Evolutionary conservation across 2,797 vertebrate species (phyloP).

Genomic region (Alfaro cultratus): DNA sequence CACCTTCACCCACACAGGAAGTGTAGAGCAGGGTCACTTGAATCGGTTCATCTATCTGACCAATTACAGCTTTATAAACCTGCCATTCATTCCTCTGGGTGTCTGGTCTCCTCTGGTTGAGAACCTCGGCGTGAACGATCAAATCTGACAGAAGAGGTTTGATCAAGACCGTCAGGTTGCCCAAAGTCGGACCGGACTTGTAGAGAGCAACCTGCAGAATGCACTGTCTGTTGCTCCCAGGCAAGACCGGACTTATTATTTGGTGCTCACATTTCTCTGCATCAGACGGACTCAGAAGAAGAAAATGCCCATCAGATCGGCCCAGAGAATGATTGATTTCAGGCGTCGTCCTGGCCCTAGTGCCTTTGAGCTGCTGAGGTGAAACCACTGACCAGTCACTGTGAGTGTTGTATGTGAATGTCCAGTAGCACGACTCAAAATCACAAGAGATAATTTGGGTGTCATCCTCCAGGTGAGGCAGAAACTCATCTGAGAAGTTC

Average conservation of each 20-base stretch:
- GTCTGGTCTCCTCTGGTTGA: conserved; percentile 59
- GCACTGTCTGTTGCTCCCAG: conserved; percentile 78
- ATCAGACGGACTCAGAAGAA: conserved; percentile 77
- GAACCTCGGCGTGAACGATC: conserved; percentile 57
- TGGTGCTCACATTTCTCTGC: conserved; percentile 80
- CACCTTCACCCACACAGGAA: conserved; percentile 66
- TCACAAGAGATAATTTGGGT: conserved; percentile 76
- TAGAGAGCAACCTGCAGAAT: conserved; percentile 80
- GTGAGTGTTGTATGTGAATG: conserved; percentile 77
- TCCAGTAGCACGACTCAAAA: conserved; percentile 88
- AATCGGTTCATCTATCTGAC: conserved; percentile 82
- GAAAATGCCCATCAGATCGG: conserved; percentile 81
- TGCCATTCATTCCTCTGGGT: conserved; percentile 79
- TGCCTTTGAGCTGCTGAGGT: conserved; percentile 62
- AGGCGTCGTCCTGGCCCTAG: conserved; percentile 53
- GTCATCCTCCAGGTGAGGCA: conserved; percentile 53
- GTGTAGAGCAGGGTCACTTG: conserved; percentile 84
- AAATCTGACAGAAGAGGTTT: conserved; percentile 70
- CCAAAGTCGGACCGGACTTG: conserved; percentile 69
- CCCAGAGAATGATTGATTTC: conserved; percentile 77
- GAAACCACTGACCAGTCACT: conserved; percentile 85
- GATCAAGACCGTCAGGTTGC: conserved; percentile 81
- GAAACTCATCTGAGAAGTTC: conserved; percentile 48
- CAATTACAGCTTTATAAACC: conserved; percentile 79
- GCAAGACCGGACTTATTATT: conserved; percentile 84